Evolutionary conservation across 2,888 invertebrate genomes (phyloP).

Genomic region (Ametastegia equiseti): DNA sequence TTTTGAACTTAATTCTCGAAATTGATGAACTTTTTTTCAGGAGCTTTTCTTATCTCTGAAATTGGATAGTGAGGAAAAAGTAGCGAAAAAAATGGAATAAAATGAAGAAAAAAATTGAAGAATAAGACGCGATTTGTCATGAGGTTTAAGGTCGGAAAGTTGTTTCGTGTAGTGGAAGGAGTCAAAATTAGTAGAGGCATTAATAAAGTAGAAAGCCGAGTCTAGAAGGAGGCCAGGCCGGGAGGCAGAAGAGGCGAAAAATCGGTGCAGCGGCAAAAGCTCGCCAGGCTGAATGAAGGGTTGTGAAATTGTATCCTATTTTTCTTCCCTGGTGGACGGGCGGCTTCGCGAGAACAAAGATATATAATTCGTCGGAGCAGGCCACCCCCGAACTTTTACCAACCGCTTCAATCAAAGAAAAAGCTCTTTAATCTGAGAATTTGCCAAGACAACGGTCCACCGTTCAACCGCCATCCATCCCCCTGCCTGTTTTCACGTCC

Average conservation of each 20-base stretch:
- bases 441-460: slow-evolving; percentile 23
- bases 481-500: background rate
- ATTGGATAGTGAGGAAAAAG: too few species aligned
- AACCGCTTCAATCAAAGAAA: slow-evolving; percentile 39
- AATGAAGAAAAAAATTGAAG: background rate
- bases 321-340: background rate
- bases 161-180: background rate
- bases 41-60: too few species aligned
- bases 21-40: too few species aligned
- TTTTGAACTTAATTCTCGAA: too few species aligned
- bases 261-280: background rate
- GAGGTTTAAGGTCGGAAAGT: background rate
- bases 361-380: background rate
- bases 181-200: slow-evolving; percentile 32
- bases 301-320: slow-evolving; percentile 34
- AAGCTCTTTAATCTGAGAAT: slow-evolving; percentile 35
- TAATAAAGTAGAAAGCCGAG: slow-evolving; percentile 26
- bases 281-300: background rate
- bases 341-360: slow-evolving; percentile 10
- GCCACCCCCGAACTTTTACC: background rate
- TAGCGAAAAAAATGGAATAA: background rate
- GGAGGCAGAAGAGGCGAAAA: too few species aligned
- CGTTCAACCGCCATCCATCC: background rate
- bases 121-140: slow-evolving; percentile 14
- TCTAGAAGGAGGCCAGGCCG: slow-evolving; percentile 2